Conservation (phyloP, 2,888 invertebrate genomes). For the Galerucella pusilla region DNA sequence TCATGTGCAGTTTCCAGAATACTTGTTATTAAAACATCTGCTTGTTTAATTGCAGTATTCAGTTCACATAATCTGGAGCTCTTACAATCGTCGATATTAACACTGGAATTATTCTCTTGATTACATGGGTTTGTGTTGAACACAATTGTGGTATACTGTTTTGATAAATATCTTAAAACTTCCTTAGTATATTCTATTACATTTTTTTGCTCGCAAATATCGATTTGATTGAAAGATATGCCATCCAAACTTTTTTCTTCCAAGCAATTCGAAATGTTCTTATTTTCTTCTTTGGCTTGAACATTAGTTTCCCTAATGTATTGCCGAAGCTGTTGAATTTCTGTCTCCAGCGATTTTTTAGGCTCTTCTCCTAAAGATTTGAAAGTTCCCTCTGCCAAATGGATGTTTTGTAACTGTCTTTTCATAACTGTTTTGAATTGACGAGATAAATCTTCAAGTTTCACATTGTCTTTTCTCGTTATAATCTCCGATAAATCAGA, state of each 20-base stretch:
- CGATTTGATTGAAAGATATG: background rate
- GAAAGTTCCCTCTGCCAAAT: background rate
- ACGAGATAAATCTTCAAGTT: background rate
- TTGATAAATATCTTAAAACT: background rate
- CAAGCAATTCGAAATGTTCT: constrained; percentile 1
- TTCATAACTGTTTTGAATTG: background rate
- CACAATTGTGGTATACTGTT: background rate
- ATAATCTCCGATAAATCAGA: background rate
- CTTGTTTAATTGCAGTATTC: background rate
- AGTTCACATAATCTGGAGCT: background rate
- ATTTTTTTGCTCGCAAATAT: background rate
- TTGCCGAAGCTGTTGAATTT: constrained; percentile 12
- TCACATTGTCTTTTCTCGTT: background rate
- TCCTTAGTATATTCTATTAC: background rate
- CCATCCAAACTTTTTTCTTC: background rate
- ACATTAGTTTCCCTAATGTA: constrained; percentile 19
- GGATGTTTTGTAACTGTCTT: background rate
- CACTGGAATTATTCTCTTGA: background rate
- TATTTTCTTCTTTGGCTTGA: constrained; percentile 12
- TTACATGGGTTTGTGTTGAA: background rate
- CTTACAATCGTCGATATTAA: background rate
- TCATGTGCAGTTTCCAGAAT: constrained; percentile 5
- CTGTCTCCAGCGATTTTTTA: background rate
- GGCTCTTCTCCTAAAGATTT: background rate
- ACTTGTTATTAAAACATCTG: background rate